A percentile compares a stretch with the other conserved stretches of the same genome.
Conservation (phyloP, 2,888 invertebrate genomes). For the Noctua janthina region DNA sequence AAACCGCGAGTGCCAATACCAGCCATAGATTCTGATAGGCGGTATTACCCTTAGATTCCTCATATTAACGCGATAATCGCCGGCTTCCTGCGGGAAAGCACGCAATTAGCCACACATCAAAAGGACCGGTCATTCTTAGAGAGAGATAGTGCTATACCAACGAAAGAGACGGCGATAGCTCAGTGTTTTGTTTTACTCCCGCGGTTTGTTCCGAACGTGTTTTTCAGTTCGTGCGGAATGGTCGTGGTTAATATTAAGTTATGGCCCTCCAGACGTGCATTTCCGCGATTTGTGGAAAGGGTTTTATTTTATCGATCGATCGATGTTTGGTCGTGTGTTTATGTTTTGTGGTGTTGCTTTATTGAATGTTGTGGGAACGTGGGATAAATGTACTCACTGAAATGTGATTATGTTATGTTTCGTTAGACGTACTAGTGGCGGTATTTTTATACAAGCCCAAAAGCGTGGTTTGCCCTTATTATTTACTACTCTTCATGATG, state of each 20-base stretch:
- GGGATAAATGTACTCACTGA: neutral
- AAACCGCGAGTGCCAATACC: conserved; percentile 4
- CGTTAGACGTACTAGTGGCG: neutral
- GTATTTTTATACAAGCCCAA: too few species aligned
- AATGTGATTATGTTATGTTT: conserved; percentile 16
- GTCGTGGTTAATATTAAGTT: conserved; percentile 52
- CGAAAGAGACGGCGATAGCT: conserved; percentile 2
- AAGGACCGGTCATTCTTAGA: conserved; percentile 61
- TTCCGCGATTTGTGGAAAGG: conserved; percentile 54
- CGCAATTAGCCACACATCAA: conserved; percentile 72
- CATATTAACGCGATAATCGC: conserved; percentile 71
- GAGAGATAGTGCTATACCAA: conserved; percentile 22
- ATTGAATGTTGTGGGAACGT: conserved; percentile 26
- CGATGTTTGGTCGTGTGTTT: conserved; percentile 31
- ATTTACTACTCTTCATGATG: too few species aligned
- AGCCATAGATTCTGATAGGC: conserved; percentile 9
- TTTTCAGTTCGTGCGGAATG: conserved; percentile 52
- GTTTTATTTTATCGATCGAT: conserved; percentile 35
- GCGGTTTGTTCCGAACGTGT: conserved; percentile 45
- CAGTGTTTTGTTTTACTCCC: conserved; percentile 30
- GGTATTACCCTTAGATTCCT: conserved; percentile 49
- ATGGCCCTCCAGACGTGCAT: conserved; percentile 29
- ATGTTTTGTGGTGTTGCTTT: conserved; percentile 28
- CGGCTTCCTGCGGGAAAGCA: conserved; percentile 71
- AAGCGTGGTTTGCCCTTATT: too few species aligned